phyloP scores from a whole-genome alignment of 2,888 invertebrate genomes.

The Calliopum simillimum region DNA sequence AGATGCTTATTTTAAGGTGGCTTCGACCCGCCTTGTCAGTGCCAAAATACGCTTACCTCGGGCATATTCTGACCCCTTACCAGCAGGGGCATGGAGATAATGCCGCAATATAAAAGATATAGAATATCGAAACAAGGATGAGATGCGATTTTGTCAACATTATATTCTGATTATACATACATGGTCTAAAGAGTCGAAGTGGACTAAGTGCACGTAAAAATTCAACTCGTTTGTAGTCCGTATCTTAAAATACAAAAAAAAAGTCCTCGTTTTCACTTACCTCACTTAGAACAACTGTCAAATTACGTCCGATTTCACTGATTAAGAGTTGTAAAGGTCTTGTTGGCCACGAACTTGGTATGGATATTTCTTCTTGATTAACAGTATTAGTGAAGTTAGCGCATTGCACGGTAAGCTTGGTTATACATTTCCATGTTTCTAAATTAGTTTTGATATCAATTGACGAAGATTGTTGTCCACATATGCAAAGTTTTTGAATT shows the following conservation, averaged over 20 bases:
- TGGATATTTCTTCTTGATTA: not conserved
- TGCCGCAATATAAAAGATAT: no score
- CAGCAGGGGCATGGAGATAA: no score
- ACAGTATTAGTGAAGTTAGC: not conserved
- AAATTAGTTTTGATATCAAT: constrained; percentile 44
- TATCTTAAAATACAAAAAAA: not conserved
- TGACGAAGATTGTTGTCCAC: constrained; percentile 43
- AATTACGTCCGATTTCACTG: constrained; percentile 44
- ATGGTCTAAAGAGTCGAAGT: no score
- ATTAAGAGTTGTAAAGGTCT: constrained; percentile 46
- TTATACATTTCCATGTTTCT: constrained; percentile 52
- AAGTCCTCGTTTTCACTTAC: not conserved
- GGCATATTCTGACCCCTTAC: no score
- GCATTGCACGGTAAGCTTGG: constrained; percentile 47
- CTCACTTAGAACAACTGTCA: constrained; percentile 42
- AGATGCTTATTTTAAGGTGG: no score
- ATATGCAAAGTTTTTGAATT: constrained; percentile 44
- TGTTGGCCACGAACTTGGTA: constrained; percentile 46
- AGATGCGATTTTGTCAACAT: no score
- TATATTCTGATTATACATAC: no score
- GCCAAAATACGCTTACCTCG: no score
- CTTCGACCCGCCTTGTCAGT: no score
- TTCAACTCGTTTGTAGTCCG: not conserved
- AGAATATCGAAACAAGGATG: no score
- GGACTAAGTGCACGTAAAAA: no score